Evolutionary conservation across 2,797 vertebrate genomes (phyloP), one percentile per base, ranked within the genome.

Genomic region (Cetoscarus ocellatus): DNA sequence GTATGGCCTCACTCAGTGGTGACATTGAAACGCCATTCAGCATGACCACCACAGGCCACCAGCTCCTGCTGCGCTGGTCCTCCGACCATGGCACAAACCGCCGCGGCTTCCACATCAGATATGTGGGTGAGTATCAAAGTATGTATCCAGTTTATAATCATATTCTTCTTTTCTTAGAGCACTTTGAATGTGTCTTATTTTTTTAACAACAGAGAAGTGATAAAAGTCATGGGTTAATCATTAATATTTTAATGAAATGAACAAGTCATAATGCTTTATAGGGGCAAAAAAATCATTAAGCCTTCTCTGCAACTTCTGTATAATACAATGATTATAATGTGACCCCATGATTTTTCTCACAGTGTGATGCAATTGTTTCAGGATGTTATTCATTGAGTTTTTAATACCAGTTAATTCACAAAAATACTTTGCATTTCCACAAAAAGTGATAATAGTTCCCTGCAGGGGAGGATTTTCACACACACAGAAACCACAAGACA

Each of bases 21-120:
- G 97, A 99, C 89, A 96, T 97, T 71, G 92, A 95, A 0, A 95
- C 96, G 11, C 96, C 97, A 77, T 96, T 99, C 80, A 98, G 94
- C 80, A 86, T 98, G 88, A 98, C 97, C 70, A 99, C 97, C 82
- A 96, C 94, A 0, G 89, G 96, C 49, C 97, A 99, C 88, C 96
- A 99, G 93, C 95, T 98, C 9, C 96, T 99, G 75, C 93, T 99
- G 49, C 96, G 97, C 1, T 99, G 98, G 98, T 97, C 98, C 18
- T 97, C 98, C 47, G 98, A 99, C 92, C 98, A 99, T 34, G 98
- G 97, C 70, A 99, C 98, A 78, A 99, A 98, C 89, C 96, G 97
- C 65, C 97, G 93, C 51, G 98, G 98, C 61, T 99, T 98, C 94
- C 95, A 96, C 89, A 97, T 99, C 93, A 95, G 96, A 95, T 99